A percentile compares a stretch with the other conserved stretches of the same genome.
Evolutionary conservation across 2,888 invertebrate genomes (phyloP).

Genomic region (Drosophila picticornis): DNA sequence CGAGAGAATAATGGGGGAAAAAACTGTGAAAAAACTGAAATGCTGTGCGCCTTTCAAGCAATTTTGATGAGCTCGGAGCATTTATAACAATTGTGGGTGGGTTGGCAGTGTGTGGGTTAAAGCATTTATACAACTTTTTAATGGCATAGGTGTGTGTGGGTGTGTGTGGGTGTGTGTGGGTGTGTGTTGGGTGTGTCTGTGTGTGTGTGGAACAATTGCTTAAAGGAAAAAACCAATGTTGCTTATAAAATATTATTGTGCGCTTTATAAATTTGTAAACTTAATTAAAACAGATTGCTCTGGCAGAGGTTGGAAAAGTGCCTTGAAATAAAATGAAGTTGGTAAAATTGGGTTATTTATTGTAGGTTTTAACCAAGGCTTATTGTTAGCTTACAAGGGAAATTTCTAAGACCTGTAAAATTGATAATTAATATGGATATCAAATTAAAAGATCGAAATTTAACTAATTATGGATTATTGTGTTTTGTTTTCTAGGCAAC

Average conservation of each 20-base stretch:
- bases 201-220: not conserved
- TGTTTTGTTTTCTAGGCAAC: constrained; percentile 90
- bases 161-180: not conserved
- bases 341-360: not conserved
- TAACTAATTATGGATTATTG: constrained; percentile 8
- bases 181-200: not conserved
- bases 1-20: not conserved
- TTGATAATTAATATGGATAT: not conserved
- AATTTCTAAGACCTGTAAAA: not conserved
- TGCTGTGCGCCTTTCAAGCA: constrained; percentile 8
- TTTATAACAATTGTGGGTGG: constrained; percentile 18
- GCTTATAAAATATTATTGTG: not conserved
- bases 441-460: not conserved
- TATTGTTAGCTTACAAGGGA: not conserved
- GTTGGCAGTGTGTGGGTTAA: not conserved
- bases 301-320: not conserved
- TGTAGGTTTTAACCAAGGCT: not conserved
- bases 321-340: not conserved
- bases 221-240: not conserved
- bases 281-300: not conserved
- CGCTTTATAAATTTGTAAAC: not conserved
- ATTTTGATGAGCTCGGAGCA: constrained; percentile 12
- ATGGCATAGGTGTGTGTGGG: constrained; percentile 11
- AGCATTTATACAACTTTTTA: constrained; percentile 5
- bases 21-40: not conserved